Percentiles rank a stretch among this genome's conserved stretches.
These are phyloP conservation scores for Orientallactaga sibirica DNA, from an alignment of 2,797 vertebrate genomes.

Conservation along the genomic window DNA sequence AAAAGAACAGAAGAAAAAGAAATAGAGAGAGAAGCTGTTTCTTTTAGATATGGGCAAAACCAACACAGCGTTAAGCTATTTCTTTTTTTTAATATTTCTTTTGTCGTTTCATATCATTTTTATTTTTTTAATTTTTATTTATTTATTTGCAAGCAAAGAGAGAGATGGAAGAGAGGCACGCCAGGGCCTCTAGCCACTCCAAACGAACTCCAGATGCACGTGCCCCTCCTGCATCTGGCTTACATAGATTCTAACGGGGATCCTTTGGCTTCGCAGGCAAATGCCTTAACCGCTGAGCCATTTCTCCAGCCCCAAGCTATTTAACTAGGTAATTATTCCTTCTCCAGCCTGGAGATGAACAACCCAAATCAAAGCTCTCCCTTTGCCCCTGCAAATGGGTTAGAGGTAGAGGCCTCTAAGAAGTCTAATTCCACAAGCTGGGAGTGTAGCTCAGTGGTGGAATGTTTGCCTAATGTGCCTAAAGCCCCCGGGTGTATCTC, in stretches of 20 bases:
- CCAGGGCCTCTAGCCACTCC: too few species aligned
- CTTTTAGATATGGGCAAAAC: background rate
- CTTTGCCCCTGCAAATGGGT: background rate
- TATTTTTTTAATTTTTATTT: too few species aligned
- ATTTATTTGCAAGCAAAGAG: too few species aligned
- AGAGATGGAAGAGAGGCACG: too few species aligned
- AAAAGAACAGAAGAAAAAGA: too few species aligned
- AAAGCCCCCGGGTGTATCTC: background rate
- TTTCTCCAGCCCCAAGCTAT: background rate
- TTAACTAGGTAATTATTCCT: background rate
- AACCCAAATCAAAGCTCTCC: background rate
- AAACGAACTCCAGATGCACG: too few species aligned
- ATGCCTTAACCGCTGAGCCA: background rate
- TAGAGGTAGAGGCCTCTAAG: slow-evolving; percentile 3
- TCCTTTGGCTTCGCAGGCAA: too few species aligned
- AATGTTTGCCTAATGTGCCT: background rate
- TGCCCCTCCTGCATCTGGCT: too few species aligned
- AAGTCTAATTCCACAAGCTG: background rate
- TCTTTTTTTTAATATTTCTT: background rate
- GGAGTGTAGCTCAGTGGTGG: background rate
- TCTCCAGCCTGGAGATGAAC: background rate
- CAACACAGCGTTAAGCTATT: background rate
- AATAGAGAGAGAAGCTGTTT: background rate
- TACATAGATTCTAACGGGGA: too few species aligned
- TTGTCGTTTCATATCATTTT: too few species aligned